Conservation (phyloP, 2,797 vertebrate species). For the Cyclura pinguis region DNA sequence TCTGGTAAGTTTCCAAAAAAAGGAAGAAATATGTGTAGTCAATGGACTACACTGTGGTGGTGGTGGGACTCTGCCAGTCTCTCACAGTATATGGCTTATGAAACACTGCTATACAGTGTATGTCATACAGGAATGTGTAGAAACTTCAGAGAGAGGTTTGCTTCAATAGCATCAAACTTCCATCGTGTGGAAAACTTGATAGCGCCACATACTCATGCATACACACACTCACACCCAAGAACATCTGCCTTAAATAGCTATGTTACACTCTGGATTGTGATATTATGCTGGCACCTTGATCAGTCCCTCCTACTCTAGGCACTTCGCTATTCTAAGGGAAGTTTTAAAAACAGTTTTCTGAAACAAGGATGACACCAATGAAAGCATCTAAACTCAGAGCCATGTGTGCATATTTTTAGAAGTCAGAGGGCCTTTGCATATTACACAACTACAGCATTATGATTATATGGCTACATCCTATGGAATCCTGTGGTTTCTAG, state of each 20-base stretch:
- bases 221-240: not conserved
- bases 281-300: not conserved
- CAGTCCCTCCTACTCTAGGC: not conserved
- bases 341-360: not conserved
- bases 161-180: conserved; percentile 8
- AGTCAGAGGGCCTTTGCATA: not conserved
- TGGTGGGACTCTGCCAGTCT: too few relatives aligned
- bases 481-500: too few relatives aligned
- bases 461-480: too few relatives aligned
- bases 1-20: too few relatives aligned
- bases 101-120: too few relatives aligned
- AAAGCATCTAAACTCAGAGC: not conserved
- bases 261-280: not conserved
- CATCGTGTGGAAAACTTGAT: not conserved
- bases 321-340: not conserved
- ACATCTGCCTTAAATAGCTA: not conserved
- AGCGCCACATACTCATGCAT: not conserved
- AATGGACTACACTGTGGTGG: too few relatives aligned
- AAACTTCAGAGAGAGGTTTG: conserved; percentile 5
- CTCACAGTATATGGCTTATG: too few relatives aligned
- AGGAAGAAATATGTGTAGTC: too few relatives aligned
- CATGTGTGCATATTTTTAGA: not conserved
- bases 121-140: not conserved
- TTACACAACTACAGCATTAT: too few relatives aligned
- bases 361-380: not conserved